A percentile compares a stretch with the other conserved stretches of the same genome.
These are phyloP conservation scores for Mystacornis crossleyi DNA, from an alignment of 2,113 vertebrate genomes.

Conservation along the genomic window DNA sequence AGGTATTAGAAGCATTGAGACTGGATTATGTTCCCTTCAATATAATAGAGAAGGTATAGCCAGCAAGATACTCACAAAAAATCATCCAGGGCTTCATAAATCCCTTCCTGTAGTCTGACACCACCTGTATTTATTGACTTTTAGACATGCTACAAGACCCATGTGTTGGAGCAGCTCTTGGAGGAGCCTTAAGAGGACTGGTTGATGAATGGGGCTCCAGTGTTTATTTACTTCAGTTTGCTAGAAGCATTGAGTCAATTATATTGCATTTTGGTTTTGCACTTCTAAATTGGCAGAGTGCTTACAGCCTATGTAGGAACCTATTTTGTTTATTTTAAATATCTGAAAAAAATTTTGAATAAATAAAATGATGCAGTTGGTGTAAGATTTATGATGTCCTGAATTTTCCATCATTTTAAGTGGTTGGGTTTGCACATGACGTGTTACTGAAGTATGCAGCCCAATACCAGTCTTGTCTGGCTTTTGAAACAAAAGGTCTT, in stretches of 20 bases:
- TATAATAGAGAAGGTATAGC: background rate
- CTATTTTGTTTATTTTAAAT: conserved; percentile 60
- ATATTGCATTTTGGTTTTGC: conserved; percentile 19
- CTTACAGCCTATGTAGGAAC: background rate
- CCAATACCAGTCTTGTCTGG: conserved; percentile 58
- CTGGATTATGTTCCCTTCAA: background rate
- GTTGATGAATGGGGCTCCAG: conserved; percentile 5
- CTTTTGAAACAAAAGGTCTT: conserved; percentile 56
- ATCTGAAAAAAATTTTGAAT: conserved; percentile 4
- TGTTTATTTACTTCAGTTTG: conserved; percentile 56
- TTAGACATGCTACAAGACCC: background rate
- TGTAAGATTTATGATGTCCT: conserved; percentile 62
- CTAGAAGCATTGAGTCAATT: conserved; percentile 35
- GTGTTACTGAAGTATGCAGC: conserved; percentile 54
- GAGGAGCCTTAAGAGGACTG: background rate
- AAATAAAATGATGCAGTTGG: conserved; percentile 61
- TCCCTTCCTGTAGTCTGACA: conserved; percentile 22
- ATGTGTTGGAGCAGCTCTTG: background rate
- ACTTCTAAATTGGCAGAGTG: conserved; percentile 23
- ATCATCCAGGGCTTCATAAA: conserved; percentile 23
- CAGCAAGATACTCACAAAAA: conserved; percentile 20
- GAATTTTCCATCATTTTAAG: conserved; percentile 61
- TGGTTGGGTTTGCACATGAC: conserved; percentile 41
- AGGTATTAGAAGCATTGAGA: background rate
- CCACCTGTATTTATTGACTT: conserved; percentile 38